Evolutionary conservation across 1,140 invertebrate species (phyloP), one percentile per base, ranked within the genome.

Genomic region (Scaptomyza pallida): DNA sequence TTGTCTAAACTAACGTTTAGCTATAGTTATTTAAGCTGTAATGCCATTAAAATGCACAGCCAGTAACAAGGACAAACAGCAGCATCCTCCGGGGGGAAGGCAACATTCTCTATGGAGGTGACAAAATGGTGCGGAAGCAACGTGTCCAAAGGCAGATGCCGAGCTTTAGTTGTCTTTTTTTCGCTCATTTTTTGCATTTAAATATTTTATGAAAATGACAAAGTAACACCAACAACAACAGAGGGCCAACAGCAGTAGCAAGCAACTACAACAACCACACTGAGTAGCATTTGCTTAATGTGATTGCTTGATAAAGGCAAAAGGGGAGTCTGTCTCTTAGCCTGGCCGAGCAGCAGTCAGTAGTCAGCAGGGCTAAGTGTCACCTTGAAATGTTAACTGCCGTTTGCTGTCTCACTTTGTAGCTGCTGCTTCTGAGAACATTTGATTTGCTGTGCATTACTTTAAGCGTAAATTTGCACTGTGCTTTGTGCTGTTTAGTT

Each of bases 171-270:
- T 44, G 50, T 56, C 65, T 40, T 10, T 35, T 35, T 10, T 37
- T 37, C 73, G 74, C 68, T 81, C 70, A 81, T 59, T 81, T 77
- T 65, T 81, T 70, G 65, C 69, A 81, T 82, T 81, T 82, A 74
- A 82, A 82, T 82, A 82, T 82, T 82, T 81, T 81, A 82, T 82
- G 74, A 81, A 82, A 77, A 59, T 60, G 69, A 63, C 72, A 73
- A 61, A 76, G 69, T 59, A 64, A 72, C 57, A 56, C 33, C 67
- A 48, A 52, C 57, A 56, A 23, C 67, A 48, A 52, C 35, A 16
- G 33, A 50, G 30, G 41, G 33, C 30, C 48, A 44, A 23, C 37
- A 57, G 19, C 44, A 51, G 9, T 30, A 64, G 44, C 33, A 59
- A 60, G 21, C 5, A 23, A 17, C 26, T 23, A 35, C 37, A 47